These are phyloP conservation scores for Corvus moneduloides DNA, from an alignment of 2,113 vertebrate genomes.

Conservation along the genomic window DNA sequence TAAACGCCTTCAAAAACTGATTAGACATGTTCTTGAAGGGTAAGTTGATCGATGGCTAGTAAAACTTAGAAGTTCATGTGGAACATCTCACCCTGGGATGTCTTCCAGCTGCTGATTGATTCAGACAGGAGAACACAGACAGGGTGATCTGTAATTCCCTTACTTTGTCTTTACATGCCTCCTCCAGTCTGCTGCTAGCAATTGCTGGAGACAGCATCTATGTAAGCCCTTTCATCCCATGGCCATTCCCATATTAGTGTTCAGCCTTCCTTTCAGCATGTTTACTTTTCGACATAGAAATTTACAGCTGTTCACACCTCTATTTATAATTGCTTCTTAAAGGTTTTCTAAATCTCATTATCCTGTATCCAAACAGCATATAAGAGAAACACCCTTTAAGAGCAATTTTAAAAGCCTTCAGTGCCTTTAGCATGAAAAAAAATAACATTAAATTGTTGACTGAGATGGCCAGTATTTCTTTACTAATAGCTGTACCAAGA, in stretches of 20 bases:
- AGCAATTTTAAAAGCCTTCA: background rate
- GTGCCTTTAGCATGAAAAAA: background rate
- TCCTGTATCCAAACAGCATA: background rate
- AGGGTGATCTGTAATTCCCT: background rate
- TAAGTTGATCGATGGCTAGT: background rate
- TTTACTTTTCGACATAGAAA: background rate
- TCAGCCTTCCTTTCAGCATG: background rate
- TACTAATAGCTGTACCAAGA: background rate
- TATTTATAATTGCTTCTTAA: background rate
- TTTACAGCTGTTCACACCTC: background rate
- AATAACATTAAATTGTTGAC: background rate
- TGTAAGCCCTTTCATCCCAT: background rate
- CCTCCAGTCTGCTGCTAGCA: background rate
- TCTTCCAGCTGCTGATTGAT: background rate
- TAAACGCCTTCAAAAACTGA: background rate
- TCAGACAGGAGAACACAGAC: background rate
- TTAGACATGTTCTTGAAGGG: background rate
- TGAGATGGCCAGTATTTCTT: background rate
- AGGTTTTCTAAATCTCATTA: background rate
- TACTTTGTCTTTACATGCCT: background rate
- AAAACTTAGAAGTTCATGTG: background rate
- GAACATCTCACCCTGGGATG: background rate
- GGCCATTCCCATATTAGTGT: background rate
- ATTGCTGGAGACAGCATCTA: background rate
- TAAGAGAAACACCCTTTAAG: background rate